A percentile compares a stretch with the other conserved stretches of the same genome.
phyloP scores from a whole-genome alignment of 1,140 invertebrate species.

The Brachionus koreanus region DNA sequence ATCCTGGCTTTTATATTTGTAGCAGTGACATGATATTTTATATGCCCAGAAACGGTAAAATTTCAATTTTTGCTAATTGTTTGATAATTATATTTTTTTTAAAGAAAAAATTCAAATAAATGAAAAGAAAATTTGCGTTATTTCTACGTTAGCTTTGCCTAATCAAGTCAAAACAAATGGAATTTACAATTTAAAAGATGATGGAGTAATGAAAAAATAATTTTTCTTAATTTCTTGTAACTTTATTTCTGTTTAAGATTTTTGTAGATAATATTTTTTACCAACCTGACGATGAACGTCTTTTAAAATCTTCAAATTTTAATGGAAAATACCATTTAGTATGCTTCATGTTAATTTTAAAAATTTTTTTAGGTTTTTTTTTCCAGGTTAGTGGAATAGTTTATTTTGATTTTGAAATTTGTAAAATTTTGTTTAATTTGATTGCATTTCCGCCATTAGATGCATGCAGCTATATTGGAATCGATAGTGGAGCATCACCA shows the following conservation, averaged over 20 bases:
- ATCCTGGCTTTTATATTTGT: slow-evolving; percentile 60
- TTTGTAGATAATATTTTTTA: slow-evolving; percentile 54
- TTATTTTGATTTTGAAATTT: slow-evolving; percentile 34
- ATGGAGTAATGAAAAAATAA: slow-evolving; percentile 47
- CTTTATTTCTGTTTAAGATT: slow-evolving; percentile 48
- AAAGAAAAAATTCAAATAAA: slow-evolving; percentile 23
- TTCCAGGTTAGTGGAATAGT: slow-evolving; percentile 35
- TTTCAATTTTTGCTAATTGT: background rate
- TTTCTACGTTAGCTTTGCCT: slow-evolving; percentile 52
- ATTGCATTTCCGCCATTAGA: slow-evolving; percentile 56
- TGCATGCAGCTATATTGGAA: slow-evolving; percentile 61
- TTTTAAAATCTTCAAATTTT: slow-evolving; percentile 45
- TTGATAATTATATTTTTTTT: background rate
- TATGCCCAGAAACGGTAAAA: slow-evolving; percentile 48
- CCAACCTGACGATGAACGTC: slow-evolving; percentile 47
- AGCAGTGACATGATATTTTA: slow-evolving; percentile 60
- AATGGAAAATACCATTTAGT: slow-evolving; percentile 40
- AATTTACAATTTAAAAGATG: slow-evolving; percentile 53
- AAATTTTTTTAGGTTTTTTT: slow-evolving; percentile 42
- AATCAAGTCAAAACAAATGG: slow-evolving; percentile 58
- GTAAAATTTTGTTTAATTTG: background rate
- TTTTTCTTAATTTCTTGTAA: background rate
- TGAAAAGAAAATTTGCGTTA: slow-evolving; percentile 50
- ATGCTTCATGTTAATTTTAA: slow-evolving; percentile 47
- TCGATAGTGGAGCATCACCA: slow-evolving; percentile 60